A percentile compares a stretch with the other conserved stretches of the same genome.
phyloP scores from a whole-genome alignment of 2,797 vertebrate genomes.

The Fistularia tabacaria region DNA sequence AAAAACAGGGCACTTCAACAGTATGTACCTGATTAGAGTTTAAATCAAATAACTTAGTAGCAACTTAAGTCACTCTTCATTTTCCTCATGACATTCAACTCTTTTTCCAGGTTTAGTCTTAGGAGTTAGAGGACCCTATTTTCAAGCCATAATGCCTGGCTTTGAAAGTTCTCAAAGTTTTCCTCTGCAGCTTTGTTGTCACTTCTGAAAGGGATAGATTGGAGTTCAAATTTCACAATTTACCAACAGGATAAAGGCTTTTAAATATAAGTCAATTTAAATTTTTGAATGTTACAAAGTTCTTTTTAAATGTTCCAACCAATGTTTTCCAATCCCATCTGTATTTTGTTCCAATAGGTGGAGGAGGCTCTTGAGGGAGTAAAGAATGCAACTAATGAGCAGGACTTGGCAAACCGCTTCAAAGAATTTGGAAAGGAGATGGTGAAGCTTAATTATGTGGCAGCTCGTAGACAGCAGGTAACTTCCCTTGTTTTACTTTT shows the following conservation, averaged over 20 bases:
- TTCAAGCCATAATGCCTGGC: no score
- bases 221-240: no score
- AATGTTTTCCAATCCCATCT: slow-evolving; percentile 10
- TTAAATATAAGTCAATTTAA: slow-evolving; percentile 31
- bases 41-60: no score
- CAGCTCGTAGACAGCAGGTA: slow-evolving; percentile 95
- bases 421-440: slow-evolving; percentile 99
- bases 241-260: slow-evolving; percentile 11
- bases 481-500: not conserved
- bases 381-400: slow-evolving; percentile 95
- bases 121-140: no score
- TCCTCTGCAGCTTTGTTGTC: no score
- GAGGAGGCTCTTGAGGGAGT: slow-evolving; percentile 95
- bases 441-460: slow-evolving; percentile 98
- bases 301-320: slow-evolving; percentile 4
- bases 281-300: not conserved
- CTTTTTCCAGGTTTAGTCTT: no score
- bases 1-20: no score
- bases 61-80: no score
- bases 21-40: no score
- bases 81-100: no score
- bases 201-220: no score
- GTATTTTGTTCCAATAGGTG: slow-evolving; percentile 72
- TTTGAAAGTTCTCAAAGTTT: no score
- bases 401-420: slow-evolving; percentile 95